Base-by-base conservation (phyloP, 2,888 invertebrate genomes). In the Tuta absoluta region DNA sequence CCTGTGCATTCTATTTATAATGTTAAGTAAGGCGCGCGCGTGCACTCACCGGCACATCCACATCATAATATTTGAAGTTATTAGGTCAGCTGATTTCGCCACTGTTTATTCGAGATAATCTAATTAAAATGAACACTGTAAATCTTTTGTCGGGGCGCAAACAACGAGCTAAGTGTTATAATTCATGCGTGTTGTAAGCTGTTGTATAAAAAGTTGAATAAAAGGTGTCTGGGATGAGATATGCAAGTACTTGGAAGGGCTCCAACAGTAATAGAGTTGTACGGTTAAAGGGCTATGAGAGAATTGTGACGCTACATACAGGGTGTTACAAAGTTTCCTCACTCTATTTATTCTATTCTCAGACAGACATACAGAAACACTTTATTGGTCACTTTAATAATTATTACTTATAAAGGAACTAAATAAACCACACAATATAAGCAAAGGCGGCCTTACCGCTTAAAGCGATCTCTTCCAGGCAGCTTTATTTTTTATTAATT, bases 1-100 rank as follows among this genome's bases (percentile, higher is more conserved):
- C 80, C 84, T 86, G 87, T 89, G 87, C 88, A 88, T 79, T 85
- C 90, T 91, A 91, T 91, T 91, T 88, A 87, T 89, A 90, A 87
- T 80, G 74, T 83, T 89, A 89, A 89, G 86, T 89, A 89, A 86
- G 81, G 76, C 80, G 81, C 75, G 76, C 79, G 80, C 81, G 86
- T 85, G 84, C 87, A 87, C 87, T 75, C 72, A 17, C 77, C 80
- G 79, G 72, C 71, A 80, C 81, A 77, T 78, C 80, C 81, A 84
- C 86, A 85, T 84, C 86, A 86, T 85, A 86, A 88, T 85, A 85
- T 84, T 81, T 80, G 80, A 86, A 86, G 83, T 85, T 88, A 87
- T 84, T 88, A 83, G 89, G 87, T 85, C 86, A 84, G 71, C 82
- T 83, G 85, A 80, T 80, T 85, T 85, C 87, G 85, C 82, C 71